phyloP scores from a whole-genome alignment of 2,113 vertebrate species.

The Tragelaphus imberbis region DNA sequence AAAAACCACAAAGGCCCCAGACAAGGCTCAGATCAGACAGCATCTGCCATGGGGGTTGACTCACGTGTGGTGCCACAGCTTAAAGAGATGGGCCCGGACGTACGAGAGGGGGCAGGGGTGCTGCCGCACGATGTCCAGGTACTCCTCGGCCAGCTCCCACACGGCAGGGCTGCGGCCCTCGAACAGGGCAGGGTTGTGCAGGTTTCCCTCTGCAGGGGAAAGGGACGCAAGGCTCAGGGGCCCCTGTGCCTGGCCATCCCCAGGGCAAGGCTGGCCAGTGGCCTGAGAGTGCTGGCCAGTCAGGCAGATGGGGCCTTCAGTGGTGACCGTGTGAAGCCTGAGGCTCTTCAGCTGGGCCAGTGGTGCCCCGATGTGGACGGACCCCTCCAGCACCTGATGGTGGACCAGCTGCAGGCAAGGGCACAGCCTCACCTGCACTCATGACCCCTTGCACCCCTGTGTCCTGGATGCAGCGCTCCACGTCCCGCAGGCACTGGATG shows the following conservation, averaged over 20 bases:
- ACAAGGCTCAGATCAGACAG: fast-evolving
- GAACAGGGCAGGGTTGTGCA: conserved; percentile 96
- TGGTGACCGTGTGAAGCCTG: neutral
- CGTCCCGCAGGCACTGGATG: conserved; percentile 92
- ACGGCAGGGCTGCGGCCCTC: conserved; percentile 91
- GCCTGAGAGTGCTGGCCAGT: neutral
- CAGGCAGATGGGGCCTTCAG: neutral
- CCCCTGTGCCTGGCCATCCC: too few species aligned
- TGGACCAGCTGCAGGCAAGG: neutral
- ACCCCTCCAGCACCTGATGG: neutral
- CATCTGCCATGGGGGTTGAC: conserved; percentile 57
- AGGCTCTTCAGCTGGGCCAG: neutral
- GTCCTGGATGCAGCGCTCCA: conserved; percentile 91
- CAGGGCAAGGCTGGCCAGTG: neutral
- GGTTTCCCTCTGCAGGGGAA: conserved; percentile 89
- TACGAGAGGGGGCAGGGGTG: conserved; percentile 92
- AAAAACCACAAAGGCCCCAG: neutral
- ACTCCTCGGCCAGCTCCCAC: conserved; percentile 98
- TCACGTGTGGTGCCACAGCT: conserved; percentile 99
- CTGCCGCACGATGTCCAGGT: conserved; percentile 89
- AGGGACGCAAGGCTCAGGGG: neutral
- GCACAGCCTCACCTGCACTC: conserved; percentile 90
- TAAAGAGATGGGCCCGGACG: conserved; percentile 96
- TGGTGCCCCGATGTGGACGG: neutral
- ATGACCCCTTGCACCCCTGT: conserved; percentile 95